Evolutionary conservation across 2,797 vertebrate species (phyloP), one percentile per base, ranked within the genome.

Genomic region (Eutrigla gurnardus): DNA sequence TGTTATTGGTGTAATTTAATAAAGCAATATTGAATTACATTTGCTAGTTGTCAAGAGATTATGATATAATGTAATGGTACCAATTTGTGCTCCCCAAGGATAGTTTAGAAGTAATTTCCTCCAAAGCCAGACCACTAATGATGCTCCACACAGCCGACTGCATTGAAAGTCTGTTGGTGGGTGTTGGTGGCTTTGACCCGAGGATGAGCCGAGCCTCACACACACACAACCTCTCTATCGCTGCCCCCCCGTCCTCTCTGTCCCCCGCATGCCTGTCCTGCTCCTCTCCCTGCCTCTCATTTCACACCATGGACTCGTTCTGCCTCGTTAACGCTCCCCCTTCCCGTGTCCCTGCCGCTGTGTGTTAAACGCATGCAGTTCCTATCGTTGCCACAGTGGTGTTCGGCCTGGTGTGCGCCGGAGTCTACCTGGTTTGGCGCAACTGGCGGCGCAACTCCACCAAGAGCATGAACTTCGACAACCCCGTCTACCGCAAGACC

Each of bases 381-480:
- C 93, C 93, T 95, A 91, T 95, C 70, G 61, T 95, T 92, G 94
- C 92, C 90, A 93, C 94, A 98, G 97, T 95, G 94, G 95, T 97
- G 57, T 94, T 97, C 71, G 95, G 96, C 80, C 88, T 99, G 88
- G 92, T 99, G 68, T 97, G 97, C 85, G 89, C 94, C 65, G 96
- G 96, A 1, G 95, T 97, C 89, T 99, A 97, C 92, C 93, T 98
- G 91, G 96, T 96, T 83, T 99, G 98, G 97, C 96, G 97, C 36
- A 98, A 98, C 93, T 99, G 97, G 97, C 96, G 97, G 78, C 93
- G 94, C 92, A 97, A 98, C 94, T 98, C 97, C 80, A 99, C 97
- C 61, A 99, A 99, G 93, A 99, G 97, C 94, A 99, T 99, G 98
- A 99, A 99, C 91, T 99, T 99, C 66, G 98, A 99, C 92, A 99